Conservation (phyloP, 2,113 vertebrate species). For the Ciconia stormi region DNA sequence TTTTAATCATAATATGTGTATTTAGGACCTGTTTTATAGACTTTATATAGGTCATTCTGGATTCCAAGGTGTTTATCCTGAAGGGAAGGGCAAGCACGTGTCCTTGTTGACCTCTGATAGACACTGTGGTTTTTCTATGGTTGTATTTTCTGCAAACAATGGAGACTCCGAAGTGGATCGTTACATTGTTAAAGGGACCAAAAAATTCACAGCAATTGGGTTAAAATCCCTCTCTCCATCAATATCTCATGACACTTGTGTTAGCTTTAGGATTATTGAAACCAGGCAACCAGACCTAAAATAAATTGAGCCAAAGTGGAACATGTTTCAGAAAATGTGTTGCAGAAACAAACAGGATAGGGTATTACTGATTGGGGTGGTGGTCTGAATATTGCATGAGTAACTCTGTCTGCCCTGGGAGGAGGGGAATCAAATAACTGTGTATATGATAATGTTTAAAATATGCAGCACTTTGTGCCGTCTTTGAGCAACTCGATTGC, state of each 20-base stretch:
- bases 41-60: not conserved
- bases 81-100: not conserved
- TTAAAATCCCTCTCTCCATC: not conserved
- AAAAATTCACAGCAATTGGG: not conserved
- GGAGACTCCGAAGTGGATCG: not conserved
- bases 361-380: not conserved
- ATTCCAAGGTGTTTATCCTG: not conserved
- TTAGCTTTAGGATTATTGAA: not conserved
- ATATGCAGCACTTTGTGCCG: not conserved
- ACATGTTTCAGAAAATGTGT: not conserved
- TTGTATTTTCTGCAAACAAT: not conserved
- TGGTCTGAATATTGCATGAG: not conserved
- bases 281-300: not conserved
- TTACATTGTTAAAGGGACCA: not conserved
- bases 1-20: not conserved
- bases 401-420: not conserved
- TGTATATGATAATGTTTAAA: not conserved
- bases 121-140: no score
- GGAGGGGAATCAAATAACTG: no score
- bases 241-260: not conserved
- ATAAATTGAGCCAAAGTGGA: not conserved
- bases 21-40: not conserved
- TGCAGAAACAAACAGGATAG: not conserved
- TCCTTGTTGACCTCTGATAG: not conserved
- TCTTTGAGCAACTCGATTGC: not conserved